Base-by-base conservation (phyloP, 92 coral and sea anemone genomes). In the Palythoa caribaeorum region DNA sequence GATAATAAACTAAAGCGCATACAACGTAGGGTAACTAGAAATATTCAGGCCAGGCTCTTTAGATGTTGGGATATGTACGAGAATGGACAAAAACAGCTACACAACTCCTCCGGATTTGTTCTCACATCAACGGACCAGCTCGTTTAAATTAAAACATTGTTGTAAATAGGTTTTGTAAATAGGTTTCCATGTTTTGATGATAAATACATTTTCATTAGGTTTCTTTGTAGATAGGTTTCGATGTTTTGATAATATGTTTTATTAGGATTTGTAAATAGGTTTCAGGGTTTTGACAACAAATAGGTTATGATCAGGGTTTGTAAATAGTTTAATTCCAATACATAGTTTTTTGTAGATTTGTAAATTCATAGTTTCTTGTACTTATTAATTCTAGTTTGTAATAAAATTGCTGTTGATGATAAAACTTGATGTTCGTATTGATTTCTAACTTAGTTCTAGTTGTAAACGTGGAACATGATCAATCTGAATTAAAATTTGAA, bases 41-140 rank as follows among this genome's bases (percentile, higher is more conserved):
- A 50, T 15, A 47, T 70, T 21, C 88, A 84, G 37, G 83, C 55
- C 3, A 84, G 16, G 17, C 37, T 84, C 10, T 66, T 84, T 60
- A 3, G 19, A 57, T 2, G 14, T 9, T 84, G 88, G 88, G 88
- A 63, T 2, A 19, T 4, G 50, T 44, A 44, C 50, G 55, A 40
- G 52, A 76, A 38, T 36, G 19, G 54, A 36, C 28, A 74, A 19
- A 85, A 39, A 85, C 70, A 4, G 81, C 71, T 3, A 8, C 53
- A 39, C 69, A 84, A 47, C 70, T 84, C 6, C 83, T 84, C 8
- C 44, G 54, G n/a, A 6, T 19, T 55, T 84, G 80, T 38, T 70
- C 78, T 51, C 13, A 50, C 35, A 19, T 85, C 48, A 85, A 85
- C 54, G 88, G 88, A 15, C 70, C 88, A 16, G 77, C 57, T 13